Evolutionary conservation across 2,797 vertebrate species (phyloP), one percentile per base, ranked within the genome.

Genomic region (Leucoraja ocellata): DNA sequence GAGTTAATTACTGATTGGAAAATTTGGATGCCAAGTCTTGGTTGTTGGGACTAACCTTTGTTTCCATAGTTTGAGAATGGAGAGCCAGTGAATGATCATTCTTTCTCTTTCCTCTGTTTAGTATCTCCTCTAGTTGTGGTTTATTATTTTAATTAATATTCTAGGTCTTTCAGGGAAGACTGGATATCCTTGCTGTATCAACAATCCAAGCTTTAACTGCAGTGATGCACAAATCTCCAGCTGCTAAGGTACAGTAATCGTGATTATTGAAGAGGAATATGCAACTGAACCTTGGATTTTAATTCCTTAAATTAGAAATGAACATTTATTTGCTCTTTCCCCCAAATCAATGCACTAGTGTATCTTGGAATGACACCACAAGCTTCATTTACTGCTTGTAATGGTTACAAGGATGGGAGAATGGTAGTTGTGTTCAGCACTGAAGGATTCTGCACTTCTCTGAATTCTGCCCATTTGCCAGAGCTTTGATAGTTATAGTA

Each of bases 181-280:
- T 99, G 1, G 98, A 99, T 96, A 96, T 96, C 94, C 97, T 99
- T 94, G 97, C 98, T 54, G 96, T 99, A 61, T 98, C 98, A 71
- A 98, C 98, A 86, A 99, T 99, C 95, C 98, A 98, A 95, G 98
- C 98, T 94, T 97, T 99, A 94, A 99, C 98, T 77, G 98, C 98
- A 91, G 98, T 99, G 94, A 99, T 99, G 98, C 98, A 98, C 95
- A 99, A 98, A 95, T 99, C 98, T 88, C 99, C 99, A 61, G 98
- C 98, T 95, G 99, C 99, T 94, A 99, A 99, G 98, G 99, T 98
- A 95, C 16, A 4, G 18, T 93, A 39, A 9, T 25, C 36, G 32
- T 2, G 9, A 13, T 7, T 36, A 21, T 63, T 13, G 28, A 63
- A 86, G 28, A 84, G 54, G 46, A 63, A 86, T n/a, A 86, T 61